Evolutionary conservation across 1,140 invertebrate genomes (phyloP).

Genomic region (Pomacea maculata): DNA sequence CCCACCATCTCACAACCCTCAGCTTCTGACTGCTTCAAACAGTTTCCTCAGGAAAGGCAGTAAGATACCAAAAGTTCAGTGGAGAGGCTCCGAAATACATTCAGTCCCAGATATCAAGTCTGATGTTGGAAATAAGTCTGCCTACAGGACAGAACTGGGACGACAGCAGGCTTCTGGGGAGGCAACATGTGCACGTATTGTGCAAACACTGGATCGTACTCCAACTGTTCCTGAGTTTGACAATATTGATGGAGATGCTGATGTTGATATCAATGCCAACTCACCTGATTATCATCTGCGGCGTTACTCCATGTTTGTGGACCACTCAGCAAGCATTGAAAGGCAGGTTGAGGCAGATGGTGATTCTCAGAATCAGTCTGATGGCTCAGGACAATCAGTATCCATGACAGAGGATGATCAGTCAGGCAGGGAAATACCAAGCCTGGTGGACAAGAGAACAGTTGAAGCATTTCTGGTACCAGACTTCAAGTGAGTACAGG

Average conservation of each 20-base stretch:
- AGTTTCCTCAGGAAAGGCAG: neutral
- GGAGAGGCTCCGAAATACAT: slow-evolving; percentile 12
- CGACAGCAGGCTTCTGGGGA: neutral
- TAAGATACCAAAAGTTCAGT: neutral
- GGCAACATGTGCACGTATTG: neutral
- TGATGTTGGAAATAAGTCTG: neutral
- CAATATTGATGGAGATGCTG: neutral
- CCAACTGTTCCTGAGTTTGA: neutral
- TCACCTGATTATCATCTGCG: slow-evolving; percentile 20
- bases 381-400: slow-evolving; percentile 15
- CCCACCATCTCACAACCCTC: neutral
- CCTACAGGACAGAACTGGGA: neutral
- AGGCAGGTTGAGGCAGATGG: neutral
- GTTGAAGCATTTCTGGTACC: neutral
- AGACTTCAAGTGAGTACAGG: slow-evolving; percentile 15
- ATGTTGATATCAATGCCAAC: slow-evolving; percentile 31
- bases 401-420: slow-evolving; percentile 19
- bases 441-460: neutral
- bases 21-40: neutral
- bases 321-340: neutral
- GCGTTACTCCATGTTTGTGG: slow-evolving; percentile 3
- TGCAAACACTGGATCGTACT: neutral
- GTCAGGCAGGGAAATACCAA: neutral
- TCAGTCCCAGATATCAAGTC: neutral
- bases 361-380: slow-evolving; percentile 9